phyloP scores from a whole-genome alignment of 2,888 invertebrate genomes.

The Copidosoma aretas region DNA sequence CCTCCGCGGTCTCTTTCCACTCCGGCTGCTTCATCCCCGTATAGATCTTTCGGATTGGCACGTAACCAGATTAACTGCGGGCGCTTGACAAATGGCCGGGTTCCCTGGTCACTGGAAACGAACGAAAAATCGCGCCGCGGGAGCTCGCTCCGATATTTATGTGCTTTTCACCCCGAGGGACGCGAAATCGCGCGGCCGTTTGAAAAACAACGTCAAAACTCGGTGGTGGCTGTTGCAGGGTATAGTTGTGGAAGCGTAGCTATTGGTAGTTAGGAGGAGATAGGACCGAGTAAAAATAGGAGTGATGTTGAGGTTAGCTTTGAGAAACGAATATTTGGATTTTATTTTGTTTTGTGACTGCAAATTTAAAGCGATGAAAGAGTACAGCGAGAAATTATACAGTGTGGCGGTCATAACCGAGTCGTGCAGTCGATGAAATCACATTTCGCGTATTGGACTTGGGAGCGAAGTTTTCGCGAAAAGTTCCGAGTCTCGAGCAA shows the following conservation, averaged over 20 bases:
- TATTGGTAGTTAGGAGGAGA: too few relatives aligned
- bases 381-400: not conserved
- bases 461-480: conserved; percentile 14
- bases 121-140: conserved; percentile 22
- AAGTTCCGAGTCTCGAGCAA: conserved; percentile 13
- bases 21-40: conserved; percentile 42
- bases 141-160: too few relatives aligned
- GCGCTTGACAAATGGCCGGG: conserved; percentile 57
- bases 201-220: too few relatives aligned
- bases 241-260: too few relatives aligned
- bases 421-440: conserved; percentile 17
- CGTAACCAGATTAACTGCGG: conserved; percentile 59
- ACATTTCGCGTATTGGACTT: conserved; percentile 3
- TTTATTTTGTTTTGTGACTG: not conserved
- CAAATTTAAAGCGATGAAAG: not conserved
- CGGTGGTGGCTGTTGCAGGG: too few relatives aligned
- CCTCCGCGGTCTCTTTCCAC: conserved; percentile 38
- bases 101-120: conserved; percentile 1
- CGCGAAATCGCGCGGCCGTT: too few relatives aligned
- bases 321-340: too few relatives aligned
- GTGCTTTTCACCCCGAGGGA: too few relatives aligned
- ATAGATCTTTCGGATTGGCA: conserved; percentile 41
- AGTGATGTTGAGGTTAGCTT: too few relatives aligned
- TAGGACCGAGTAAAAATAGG: too few relatives aligned
- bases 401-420: not conserved